phyloP scores from a whole-genome alignment of 1,140 invertebrate genomes.

The Drosophila ogumai region DNA sequence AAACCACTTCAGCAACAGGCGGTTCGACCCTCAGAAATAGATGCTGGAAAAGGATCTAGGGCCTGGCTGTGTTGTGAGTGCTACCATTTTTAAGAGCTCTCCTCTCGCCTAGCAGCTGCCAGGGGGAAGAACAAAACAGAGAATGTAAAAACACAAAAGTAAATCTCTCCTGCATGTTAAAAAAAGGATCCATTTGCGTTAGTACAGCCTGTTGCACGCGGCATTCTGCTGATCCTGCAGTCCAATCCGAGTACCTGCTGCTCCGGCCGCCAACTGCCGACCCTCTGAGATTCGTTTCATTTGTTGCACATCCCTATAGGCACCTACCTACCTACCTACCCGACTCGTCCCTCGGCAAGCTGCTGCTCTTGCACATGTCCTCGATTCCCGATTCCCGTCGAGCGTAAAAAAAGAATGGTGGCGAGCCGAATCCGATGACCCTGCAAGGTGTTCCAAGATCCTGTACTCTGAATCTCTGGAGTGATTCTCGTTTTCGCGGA shows the following conservation, averaged over 20 bases:
- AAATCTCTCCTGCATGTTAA: slow-evolving; percentile 76
- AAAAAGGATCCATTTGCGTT: slow-evolving; percentile 62
- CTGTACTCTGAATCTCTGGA: slow-evolving; percentile 49
- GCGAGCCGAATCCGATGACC: slow-evolving; percentile 64
- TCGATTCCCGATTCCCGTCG: slow-evolving; percentile 58
- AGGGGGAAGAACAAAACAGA: slow-evolving; percentile 30
- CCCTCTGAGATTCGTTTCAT: slow-evolving; percentile 72
- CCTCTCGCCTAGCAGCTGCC: slow-evolving; percentile 50
- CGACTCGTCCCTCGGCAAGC: slow-evolving; percentile 49
- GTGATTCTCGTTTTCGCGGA: slow-evolving; percentile 49
- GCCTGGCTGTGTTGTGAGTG: slow-evolving; percentile 63
- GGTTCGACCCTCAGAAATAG: slow-evolving; percentile 8
- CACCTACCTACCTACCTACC: background rate
- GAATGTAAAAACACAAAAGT: slow-evolving; percentile 60
- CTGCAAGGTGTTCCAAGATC: slow-evolving; percentile 78
- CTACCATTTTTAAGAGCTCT: slow-evolving; percentile 59
- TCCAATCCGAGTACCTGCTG: slow-evolving; percentile 67
- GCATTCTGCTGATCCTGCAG: slow-evolving; percentile 62
- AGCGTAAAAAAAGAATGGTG: slow-evolving; percentile 46
- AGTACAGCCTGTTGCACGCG: slow-evolving; percentile 67
- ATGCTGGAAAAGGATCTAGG: slow-evolving; percentile 5
- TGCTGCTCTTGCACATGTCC: slow-evolving; percentile 76
- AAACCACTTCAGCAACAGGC: slow-evolving; percentile 14
- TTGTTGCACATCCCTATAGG: slow-evolving; percentile 49
- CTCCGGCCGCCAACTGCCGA: slow-evolving; percentile 69